These are phyloP conservation scores for Holothuria glaberrima DNA, from an alignment of 35 echinoderm and acorn worm genomes.

Conservation along the genomic window DNA sequence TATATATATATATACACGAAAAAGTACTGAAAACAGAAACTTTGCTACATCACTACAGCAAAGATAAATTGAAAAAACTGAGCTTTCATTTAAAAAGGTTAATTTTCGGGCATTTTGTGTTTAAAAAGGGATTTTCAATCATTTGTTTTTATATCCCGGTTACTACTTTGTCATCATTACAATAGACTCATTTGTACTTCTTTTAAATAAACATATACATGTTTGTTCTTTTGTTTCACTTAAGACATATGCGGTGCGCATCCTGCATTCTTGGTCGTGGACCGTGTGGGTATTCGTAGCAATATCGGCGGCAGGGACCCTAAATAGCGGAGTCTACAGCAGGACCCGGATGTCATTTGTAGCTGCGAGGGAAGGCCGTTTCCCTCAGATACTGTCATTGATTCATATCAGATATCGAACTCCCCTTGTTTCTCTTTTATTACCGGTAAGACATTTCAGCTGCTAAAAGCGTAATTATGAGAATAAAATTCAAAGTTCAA, in stretches of 20 bases:
- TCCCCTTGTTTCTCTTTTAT: conserved; percentile 13
- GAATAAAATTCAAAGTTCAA: too few relatives aligned
- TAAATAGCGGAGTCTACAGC: conserved; percentile 34
- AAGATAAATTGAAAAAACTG: too few relatives aligned
- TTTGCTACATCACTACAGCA: too few relatives aligned
- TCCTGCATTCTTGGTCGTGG: conserved; percentile 52
- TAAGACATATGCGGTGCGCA: conserved; percentile 23
- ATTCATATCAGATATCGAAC: conserved; percentile 47
- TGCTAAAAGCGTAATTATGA: too few relatives aligned
- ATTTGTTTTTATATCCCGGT: too few relatives aligned
- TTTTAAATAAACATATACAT: background rate
- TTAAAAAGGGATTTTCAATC: too few relatives aligned
- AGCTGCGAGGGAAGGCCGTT: conserved; percentile 28
- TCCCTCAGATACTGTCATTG: conserved; percentile 26
- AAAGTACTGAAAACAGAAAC: too few relatives aligned
- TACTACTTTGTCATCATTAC: too few relatives aligned
- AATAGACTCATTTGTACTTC: too few relatives aligned
- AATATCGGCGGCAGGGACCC: conserved; percentile 19
- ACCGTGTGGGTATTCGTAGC: conserved; percentile 47
- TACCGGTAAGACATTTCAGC: background rate
- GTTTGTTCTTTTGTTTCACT: background rate
- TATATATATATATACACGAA: too few relatives aligned
- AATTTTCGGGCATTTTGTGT: too few relatives aligned
- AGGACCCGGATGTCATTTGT: conserved; percentile 48
- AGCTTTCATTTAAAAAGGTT: too few relatives aligned